Evolutionary conservation across 2,888 invertebrate species (phyloP).

Genomic region (Sclerodermus sp.): DNA sequence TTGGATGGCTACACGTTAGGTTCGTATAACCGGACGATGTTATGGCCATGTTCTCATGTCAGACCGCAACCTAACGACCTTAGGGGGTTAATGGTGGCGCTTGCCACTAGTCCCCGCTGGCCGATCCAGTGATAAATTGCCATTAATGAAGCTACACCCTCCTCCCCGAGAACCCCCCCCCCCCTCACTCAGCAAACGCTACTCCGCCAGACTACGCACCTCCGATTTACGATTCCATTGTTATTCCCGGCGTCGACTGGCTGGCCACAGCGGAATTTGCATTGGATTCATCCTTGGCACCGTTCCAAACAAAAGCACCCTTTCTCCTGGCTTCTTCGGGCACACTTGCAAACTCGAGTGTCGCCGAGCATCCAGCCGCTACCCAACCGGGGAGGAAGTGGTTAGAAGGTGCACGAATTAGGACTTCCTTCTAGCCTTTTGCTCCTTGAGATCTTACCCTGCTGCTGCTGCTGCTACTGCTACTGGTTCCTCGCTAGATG

Average conservation of each 20-base stretch:
- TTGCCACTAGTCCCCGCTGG: slow-evolving; percentile 25
- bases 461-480: too few relatives aligned
- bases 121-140: slow-evolving; percentile 50
- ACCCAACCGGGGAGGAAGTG: slow-evolving; percentile 18
- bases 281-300: slow-evolving; percentile 27
- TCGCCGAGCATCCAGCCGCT: slow-evolving; percentile 26
- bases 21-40: slow-evolving; percentile 47
- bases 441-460: not conserved
- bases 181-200: not conserved
- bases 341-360: slow-evolving; percentile 25
- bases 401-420: slow-evolving; percentile 31
- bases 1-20: slow-evolving; percentile 30
- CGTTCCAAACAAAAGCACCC: slow-evolving; percentile 32
- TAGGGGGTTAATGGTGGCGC: slow-evolving; percentile 46
- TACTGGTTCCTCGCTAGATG: too few relatives aligned
- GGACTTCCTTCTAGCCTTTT: slow-evolving; percentile 1
- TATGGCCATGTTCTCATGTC: slow-evolving; percentile 53
- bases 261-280: slow-evolving; percentile 22
- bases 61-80: slow-evolving; percentile 55
- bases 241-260: slow-evolving; percentile 14
- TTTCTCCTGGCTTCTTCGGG: slow-evolving; percentile 21
- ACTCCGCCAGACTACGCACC: slow-evolving; percentile 12
- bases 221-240: slow-evolving; percentile 31
- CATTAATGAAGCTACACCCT: slow-evolving; percentile 42
- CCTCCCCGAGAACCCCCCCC: not conserved